A percentile compares a stretch with the other conserved stretches of the same genome.
These are phyloP conservation scores for Helicoverpa zea DNA, from an alignment of 1,140 invertebrate genomes.

Conservation along the genomic window DNA sequence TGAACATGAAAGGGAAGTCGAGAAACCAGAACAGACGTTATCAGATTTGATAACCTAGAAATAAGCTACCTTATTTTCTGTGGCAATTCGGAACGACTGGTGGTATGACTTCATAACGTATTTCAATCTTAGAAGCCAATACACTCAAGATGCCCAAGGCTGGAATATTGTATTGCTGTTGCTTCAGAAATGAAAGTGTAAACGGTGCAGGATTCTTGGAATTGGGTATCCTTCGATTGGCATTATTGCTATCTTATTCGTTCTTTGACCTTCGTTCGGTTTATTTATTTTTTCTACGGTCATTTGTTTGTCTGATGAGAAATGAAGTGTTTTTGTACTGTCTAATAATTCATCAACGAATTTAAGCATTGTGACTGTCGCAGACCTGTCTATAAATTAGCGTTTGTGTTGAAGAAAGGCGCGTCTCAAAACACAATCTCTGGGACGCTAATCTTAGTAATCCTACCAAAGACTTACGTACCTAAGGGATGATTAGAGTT, in stretches of 20 bases:
- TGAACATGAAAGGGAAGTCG: conserved; percentile 23
- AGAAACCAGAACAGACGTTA: conserved; percentile 1
- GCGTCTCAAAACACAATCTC: conserved; percentile 9
- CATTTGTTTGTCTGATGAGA: neutral
- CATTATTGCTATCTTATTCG: neutral
- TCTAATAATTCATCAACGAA: neutral
- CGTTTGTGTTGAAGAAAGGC: neutral
- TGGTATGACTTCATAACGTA: conserved; percentile 24
- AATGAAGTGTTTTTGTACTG: neutral
- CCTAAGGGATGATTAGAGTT: neutral
- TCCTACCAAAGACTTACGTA: neutral
- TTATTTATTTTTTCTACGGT: neutral
- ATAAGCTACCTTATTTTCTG: conserved; percentile 31
- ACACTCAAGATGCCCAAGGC: conserved; percentile 13
- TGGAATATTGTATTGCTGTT: conserved; percentile 27
- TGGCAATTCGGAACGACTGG: conserved; percentile 17
- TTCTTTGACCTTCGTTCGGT: conserved; percentile 1
- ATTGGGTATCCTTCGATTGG: conserved; percentile 1
- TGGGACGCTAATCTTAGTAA: neutral
- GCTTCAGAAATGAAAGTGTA: conserved; percentile 17
- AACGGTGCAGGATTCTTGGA: conserved; percentile 15
- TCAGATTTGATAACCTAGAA: conserved; percentile 16
- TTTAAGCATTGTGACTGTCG: neutral
- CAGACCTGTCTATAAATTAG: conserved; percentile 1
- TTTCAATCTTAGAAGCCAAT: conserved; percentile 30